Conservation (phyloP, 2,797 vertebrate species). For the Coccyzus lansbergi region DNA sequence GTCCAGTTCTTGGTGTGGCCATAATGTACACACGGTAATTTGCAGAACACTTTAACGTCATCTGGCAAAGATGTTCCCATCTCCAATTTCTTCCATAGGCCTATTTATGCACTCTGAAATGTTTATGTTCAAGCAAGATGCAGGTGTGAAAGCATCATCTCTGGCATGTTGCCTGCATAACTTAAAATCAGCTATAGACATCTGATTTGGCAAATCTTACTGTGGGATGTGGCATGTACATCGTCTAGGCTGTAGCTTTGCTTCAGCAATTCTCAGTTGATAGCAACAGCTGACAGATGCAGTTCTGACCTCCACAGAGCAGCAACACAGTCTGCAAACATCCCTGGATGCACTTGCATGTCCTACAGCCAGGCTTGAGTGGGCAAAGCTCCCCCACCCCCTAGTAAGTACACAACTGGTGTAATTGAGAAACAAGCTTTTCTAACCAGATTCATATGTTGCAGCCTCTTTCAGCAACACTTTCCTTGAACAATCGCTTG, state of each 20-base stretch:
- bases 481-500: not conserved
- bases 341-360: fast-evolving
- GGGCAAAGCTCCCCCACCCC: not conserved
- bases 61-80: not conserved
- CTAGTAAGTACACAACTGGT: not conserved
- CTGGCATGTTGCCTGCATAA: not conserved
- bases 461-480: not conserved
- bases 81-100: not conserved
- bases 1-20: not conserved
- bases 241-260: not conserved
- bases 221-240: not conserved
- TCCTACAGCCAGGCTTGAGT: not conserved
- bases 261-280: not conserved
- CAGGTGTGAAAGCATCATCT: not conserved
- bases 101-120: not conserved
- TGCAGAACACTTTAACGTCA: not conserved
- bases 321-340: not conserved
- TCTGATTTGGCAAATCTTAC: not conserved
- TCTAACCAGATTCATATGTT: not conserved
- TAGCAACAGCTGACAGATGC: not conserved
- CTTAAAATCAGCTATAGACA: not conserved
- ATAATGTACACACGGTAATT: not conserved
- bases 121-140: not conserved
- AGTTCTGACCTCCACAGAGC: not conserved
- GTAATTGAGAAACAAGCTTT: not conserved